Conservation (phyloP, 2,888 invertebrate species). For the Clitarchus hookeri region DNA sequence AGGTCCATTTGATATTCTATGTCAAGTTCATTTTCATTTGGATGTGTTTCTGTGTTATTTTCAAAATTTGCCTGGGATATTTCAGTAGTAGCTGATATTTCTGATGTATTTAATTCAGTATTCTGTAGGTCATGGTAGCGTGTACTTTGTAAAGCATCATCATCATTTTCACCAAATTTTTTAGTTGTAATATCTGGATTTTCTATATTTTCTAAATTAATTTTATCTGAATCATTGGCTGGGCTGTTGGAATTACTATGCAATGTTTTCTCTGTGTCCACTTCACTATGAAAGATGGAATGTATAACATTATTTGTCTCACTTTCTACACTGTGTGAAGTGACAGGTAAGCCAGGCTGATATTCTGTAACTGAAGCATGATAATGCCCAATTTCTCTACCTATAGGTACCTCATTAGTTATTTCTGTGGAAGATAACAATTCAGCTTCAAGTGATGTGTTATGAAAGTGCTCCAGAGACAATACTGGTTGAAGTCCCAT, state of each 20-base stretch:
- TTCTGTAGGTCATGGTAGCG: too few relatives aligned
- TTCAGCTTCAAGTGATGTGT: slow-evolving; percentile 36
- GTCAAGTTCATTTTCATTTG: neutral
- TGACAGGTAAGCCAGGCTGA: neutral
- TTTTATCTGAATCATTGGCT: slow-evolving; percentile 41
- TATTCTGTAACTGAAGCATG: neutral
- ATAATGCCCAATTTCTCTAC: neutral
- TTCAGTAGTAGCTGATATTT: neutral
- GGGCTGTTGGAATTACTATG: slow-evolving; percentile 48
- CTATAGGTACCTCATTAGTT: neutral
- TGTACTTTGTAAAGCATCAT: neutral
- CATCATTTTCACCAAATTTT: neutral
- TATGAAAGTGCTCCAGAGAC: neutral
- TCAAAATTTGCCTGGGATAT: neutral
- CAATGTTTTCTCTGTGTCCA: slow-evolving; percentile 37
- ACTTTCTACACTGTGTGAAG: neutral
- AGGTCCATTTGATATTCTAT: neutral
- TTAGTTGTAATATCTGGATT: neutral
- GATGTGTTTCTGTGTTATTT: neutral
- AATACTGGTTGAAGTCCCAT: neutral
- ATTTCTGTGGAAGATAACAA: slow-evolving; percentile 47
- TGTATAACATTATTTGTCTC: slow-evolving; percentile 37
- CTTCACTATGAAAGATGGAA: slow-evolving; percentile 45
- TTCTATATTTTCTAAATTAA: neutral
- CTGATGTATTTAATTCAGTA: neutral